phyloP scores from a whole-genome alignment of 2,113 vertebrate genomes.

The Hydrolagus affinis region DNA sequence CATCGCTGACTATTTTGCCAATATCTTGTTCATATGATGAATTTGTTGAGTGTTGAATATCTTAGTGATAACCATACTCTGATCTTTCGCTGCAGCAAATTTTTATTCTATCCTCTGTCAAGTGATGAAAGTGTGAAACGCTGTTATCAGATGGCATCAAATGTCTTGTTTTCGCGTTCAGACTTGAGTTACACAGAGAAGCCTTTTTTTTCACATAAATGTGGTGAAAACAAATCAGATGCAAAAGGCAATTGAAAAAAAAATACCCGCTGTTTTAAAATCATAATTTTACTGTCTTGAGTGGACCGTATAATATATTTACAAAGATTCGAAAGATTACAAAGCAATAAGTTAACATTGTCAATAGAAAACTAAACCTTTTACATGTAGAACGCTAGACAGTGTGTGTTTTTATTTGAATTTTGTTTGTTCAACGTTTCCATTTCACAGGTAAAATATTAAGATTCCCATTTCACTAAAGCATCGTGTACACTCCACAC shows the following conservation, averaged over 20 bases:
- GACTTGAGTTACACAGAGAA: too few relatives aligned
- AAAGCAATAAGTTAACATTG: constrained; percentile 96
- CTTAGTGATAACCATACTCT: background rate
- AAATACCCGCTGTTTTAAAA: constrained; percentile 59
- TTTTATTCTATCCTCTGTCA: background rate
- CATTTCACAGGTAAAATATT: constrained; percentile 73
- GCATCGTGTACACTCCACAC: constrained; percentile 79
- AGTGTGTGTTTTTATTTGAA: constrained; percentile 48
- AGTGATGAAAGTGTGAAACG: background rate
- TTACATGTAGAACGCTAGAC: constrained; percentile 85
- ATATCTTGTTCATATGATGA: background rate
- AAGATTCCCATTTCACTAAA: constrained; percentile 75
- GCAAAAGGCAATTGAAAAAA: background rate
- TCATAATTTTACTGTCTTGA: constrained; percentile 90
- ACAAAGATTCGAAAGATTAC: constrained; percentile 76
- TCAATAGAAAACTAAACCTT: constrained; percentile 96
- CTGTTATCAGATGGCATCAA: too few relatives aligned
- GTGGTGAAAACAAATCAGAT: too few relatives aligned
- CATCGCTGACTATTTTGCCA: too few relatives aligned
- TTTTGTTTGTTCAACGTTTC: constrained; percentile 58
- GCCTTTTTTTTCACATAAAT: too few relatives aligned
- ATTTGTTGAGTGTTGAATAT: background rate
- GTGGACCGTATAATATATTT: constrained; percentile 87
- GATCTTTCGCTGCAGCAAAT: background rate
- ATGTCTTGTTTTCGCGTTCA: too few relatives aligned